Evolutionary conservation across 2,797 vertebrate genomes (phyloP), one percentile per base, ranked within the genome.

Genomic region (Phrynocephalus vlangalii): DNA sequence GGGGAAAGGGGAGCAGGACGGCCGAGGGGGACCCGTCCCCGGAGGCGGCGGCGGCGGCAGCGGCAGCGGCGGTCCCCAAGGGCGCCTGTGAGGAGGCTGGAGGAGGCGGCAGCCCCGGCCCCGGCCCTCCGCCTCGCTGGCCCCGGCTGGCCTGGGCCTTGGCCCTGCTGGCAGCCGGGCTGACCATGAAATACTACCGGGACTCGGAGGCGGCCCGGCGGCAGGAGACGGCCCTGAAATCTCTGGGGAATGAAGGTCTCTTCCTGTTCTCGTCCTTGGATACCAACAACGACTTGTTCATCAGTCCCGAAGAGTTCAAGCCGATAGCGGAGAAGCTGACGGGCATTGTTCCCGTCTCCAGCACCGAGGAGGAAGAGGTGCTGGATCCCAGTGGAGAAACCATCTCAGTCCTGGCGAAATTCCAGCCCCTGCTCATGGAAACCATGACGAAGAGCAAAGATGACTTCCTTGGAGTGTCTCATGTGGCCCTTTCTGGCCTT

Each of bases 401-500:
- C 0, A 93, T 99, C 86, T 97, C 97, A 0, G 0, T 99, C 11
- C 96, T 97, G 92, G 98, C 99, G 30, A 97, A 94, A 90, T 98
- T 99, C 97, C 97, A 99, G 96, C 98, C 99, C n/a, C 94, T 99
- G 92, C 91, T 97, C 80, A 96, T 98, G 3, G 98, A 99, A 86
- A 98, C 98, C 2, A 99, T 99, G 99, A 99, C 98, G 0, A 99
- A 99, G 95, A 99, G 98, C 97, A 99, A 98, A 92, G 99, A 99
- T 0, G 98, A 98, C 1, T 99, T 99, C 91, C 96, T 99, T 11
- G 99, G 99, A 94, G 99, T 99, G 86, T 98, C 98, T 80, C 98
- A 98, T 67, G 96, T 97, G 11, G 98, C 98, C 48, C 97, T 99
- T 66, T 97, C 97, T 0, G 98, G 99, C 16, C 97, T 99, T 88